Conservation (phyloP, 2,888 invertebrate species). For the Diarsia dahlii region DNA sequence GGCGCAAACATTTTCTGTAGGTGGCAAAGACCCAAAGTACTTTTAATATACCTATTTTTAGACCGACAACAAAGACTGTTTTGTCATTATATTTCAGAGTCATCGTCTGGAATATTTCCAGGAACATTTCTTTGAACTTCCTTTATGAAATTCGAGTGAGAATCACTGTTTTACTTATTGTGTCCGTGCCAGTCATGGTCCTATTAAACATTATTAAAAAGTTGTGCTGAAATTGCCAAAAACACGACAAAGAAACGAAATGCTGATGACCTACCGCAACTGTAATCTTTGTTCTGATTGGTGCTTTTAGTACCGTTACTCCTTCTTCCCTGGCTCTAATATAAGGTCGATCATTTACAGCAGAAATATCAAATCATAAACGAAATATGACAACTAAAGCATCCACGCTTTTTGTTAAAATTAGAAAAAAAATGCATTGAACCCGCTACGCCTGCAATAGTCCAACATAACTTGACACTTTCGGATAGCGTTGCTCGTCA, state of each 20-base stretch:
- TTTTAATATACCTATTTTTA: constrained; percentile 34
- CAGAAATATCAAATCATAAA: background rate
- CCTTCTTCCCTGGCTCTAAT: background rate
- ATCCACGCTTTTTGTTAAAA: constrained; percentile 3
- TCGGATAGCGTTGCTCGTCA: background rate
- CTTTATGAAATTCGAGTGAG: constrained; percentile 9
- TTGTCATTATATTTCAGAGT: constrained; percentile 24
- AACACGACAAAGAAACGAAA: background rate
- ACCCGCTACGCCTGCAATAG: constrained; percentile 3
- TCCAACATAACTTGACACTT: constrained; percentile 17
- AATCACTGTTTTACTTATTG: background rate
- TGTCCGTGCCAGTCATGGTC: background rate
- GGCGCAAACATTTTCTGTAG: background rate
- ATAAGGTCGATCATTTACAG: no score
- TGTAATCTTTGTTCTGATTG: background rate
- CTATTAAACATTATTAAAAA: background rate
- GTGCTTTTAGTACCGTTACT: constrained; percentile 9
- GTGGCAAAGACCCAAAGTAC: background rate
- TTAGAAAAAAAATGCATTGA: constrained; percentile 58
- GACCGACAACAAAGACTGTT: constrained; percentile 22
- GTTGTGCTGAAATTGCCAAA: background rate
- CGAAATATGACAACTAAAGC: background rate
- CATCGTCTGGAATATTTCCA: constrained; percentile 23
- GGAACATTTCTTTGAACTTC: constrained; percentile 14
- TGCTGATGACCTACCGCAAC: background rate